phyloP scores from a whole-genome alignment of 1,140 invertebrate species.

The Papilio dardanus region DNA sequence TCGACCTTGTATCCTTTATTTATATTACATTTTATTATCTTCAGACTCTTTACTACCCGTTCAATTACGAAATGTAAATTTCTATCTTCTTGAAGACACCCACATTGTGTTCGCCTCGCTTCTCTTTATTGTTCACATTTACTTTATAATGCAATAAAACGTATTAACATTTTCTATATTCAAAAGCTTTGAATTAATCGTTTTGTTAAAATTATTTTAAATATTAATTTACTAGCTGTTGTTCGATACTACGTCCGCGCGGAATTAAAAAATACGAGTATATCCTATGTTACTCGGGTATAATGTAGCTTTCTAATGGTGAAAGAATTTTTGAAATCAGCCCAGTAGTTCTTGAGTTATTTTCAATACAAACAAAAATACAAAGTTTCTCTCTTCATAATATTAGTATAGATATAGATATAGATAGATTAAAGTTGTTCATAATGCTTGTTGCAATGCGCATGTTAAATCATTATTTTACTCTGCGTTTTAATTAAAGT shows the following conservation, averaged over 20 bases:
- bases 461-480: no score
- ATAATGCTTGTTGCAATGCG: not conserved
- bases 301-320: no score
- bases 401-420: no score
- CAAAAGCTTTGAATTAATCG: not conserved
- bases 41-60: not conserved
- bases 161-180: not conserved
- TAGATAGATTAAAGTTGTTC: no score
- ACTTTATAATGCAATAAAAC: not conserved
- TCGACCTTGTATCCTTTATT: not conserved
- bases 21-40: not conserved
- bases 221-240: no score
- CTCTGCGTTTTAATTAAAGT: no score
- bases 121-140: slow-evolving; percentile 10
- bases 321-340: no score
- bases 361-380: no score
- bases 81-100: not conserved
- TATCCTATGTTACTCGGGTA: no score
- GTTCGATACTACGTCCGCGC: no score
- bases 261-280: not conserved
- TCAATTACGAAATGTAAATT: slow-evolving; percentile 23
- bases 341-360: no score
- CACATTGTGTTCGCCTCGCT: not conserved
- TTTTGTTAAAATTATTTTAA: not conserved
- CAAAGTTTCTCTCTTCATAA: no score